phyloP scores from a whole-genome alignment of 2,113 vertebrate genomes.

The Carassius auratus region DNA sequence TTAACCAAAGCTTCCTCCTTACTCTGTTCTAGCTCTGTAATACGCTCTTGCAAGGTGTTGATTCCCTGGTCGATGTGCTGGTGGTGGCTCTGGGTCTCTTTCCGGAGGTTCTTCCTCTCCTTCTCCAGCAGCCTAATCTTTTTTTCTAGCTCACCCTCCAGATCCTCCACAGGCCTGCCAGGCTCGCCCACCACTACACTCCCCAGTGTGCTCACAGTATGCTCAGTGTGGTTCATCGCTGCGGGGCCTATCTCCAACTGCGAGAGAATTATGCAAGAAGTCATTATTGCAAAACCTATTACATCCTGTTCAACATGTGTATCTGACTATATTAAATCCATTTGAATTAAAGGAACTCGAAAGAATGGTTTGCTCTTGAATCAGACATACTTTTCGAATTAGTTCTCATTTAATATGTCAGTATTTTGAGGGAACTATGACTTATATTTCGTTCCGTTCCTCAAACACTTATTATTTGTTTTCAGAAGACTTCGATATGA shows the following conservation, averaged over 20 bases:
- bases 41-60: constrained; percentile 82
- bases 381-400: not conserved
- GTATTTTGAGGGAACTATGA: not conserved
- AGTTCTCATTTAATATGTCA: not conserved
- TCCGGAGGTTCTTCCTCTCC: constrained; percentile 82
- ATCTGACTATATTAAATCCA: not conserved
- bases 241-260: constrained; percentile 81
- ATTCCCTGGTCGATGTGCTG: constrained; percentile 89
- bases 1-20: constrained; percentile 59
- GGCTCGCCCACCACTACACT: constrained; percentile 71
- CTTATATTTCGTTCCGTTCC: not conserved
- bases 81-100: constrained; percentile 81
- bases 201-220: constrained; percentile 54
- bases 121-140: constrained; percentile 92
- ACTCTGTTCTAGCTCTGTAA: constrained; percentile 90
- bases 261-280: not conserved
- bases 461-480: not conserved
- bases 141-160: constrained; percentile 91
- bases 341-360: not conserved
- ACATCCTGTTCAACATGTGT: not conserved
- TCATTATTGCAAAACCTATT: not conserved
- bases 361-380: not conserved
- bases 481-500: not conserved
- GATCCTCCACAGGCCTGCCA: constrained; percentile 85
- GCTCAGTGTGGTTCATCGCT: constrained; percentile 76